Evolutionary conservation across 2,797 vertebrate species (phyloP), one percentile per base, ranked within the genome.

Genomic region (Cyprinodon diabolis): DNA sequence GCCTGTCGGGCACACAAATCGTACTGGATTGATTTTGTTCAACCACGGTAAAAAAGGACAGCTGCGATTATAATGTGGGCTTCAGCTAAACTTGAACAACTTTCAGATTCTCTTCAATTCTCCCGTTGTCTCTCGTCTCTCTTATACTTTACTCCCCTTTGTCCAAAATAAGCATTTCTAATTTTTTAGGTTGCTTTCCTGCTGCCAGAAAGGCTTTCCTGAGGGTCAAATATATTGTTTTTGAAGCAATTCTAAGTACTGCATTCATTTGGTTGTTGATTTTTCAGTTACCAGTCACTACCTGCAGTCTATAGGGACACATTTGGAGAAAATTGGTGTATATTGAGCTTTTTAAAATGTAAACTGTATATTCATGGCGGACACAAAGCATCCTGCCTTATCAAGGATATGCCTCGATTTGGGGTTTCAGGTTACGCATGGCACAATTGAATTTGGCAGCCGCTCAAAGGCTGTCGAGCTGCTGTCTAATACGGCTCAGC

Each of bases 1-100:
- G 93, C 92, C 91, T 94, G 94, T 93, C 66, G 57, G 95, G 93
- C 91, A 91, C 93, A 92, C 91, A 94, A 90, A 94, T 96, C 92
- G 87, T 90, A 92, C 37, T 84, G 88, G 93, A 96, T 96, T 94
- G 95, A 96, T 96, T 95, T 91, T 90, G 86, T 90, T 89, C 72
- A 80, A 71, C 79, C 87, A 52, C 78, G 77, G 84, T 86, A 69
- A 85, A 83, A 86, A 87, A 78, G 58, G 68, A 81, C 65, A 57
- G 55, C 80, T 84, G 81, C 85, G 86, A 92, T 94, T 91, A 90
- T 89, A 86, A 88, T 87, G 85, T 82, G 67, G 6, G 69, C 81
- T 79, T 76, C 70, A 69, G 76, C 55, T 84, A 77, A 88, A 89
- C 89, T 91, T 91, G 67, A 87, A 88, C 86, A 87, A 87, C 81